These are phyloP conservation scores for Eurois occulta DNA, from an alignment of 2,888 invertebrate species.

Conservation along the genomic window DNA sequence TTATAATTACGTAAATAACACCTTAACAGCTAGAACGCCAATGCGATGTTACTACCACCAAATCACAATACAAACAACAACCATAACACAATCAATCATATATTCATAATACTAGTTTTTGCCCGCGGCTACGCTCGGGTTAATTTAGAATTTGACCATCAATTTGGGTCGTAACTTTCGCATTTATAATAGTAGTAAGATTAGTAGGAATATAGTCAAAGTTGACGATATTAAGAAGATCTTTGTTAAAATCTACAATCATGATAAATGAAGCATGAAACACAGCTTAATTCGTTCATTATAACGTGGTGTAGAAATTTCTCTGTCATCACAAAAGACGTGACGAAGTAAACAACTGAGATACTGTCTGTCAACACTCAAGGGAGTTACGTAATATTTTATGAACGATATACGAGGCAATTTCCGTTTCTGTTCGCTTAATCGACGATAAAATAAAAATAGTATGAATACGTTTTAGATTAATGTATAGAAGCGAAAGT, in stretches of 20 bases:
- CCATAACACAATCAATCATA: too few relatives aligned
- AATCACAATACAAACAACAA: too few relatives aligned
- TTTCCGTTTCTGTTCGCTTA: not conserved
- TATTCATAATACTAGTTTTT: too few relatives aligned
- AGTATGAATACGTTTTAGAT: not conserved
- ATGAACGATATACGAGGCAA: not conserved
- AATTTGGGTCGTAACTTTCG: too few relatives aligned
- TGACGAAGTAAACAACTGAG: conserved; percentile 5
- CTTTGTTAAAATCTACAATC: conserved; percentile 7
- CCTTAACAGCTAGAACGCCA: too few relatives aligned
- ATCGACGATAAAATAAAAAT: not conserved
- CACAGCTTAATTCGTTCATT: not conserved
- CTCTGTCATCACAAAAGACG: not conserved
- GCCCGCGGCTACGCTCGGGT: too few relatives aligned
- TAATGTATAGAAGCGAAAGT: not conserved
- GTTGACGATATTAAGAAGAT: not conserved
- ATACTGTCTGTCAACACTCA: not conserved
- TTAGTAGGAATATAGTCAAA: too few relatives aligned
- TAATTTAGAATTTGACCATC: too few relatives aligned
- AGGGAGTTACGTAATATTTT: conserved; percentile 14
- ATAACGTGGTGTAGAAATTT: not conserved
- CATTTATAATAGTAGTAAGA: too few relatives aligned
- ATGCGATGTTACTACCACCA: too few relatives aligned
- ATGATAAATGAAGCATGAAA: not conserved
- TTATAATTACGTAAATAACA: too few relatives aligned